Percentiles rank a stretch among this genome's conserved stretches.
phyloP scores from a whole-genome alignment of 2,888 invertebrate species.

The Cosmorhoe ocellata region DNA sequence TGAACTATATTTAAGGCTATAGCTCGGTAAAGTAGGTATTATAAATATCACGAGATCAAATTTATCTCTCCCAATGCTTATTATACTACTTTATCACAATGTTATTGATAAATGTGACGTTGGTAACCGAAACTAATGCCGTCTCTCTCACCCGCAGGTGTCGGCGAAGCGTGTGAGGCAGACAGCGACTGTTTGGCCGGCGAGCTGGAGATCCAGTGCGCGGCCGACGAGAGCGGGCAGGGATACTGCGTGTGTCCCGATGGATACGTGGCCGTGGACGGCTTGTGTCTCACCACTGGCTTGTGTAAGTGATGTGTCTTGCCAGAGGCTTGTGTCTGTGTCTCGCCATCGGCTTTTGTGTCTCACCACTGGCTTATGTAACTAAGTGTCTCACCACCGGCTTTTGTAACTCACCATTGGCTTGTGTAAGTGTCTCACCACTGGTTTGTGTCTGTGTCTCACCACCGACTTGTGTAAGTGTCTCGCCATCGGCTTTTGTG shows the following conservation, averaged over 20 bases:
- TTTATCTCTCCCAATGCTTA: no score
- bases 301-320: conserved; percentile 46
- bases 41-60: no score
- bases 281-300: conserved; percentile 58
- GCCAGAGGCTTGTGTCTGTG: conserved; percentile 39
- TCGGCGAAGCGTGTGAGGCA: conserved; percentile 61
- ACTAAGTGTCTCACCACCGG: no score
- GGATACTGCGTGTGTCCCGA: conserved; percentile 62
- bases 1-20: no score
- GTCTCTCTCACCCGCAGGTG: conserved; percentile 44
- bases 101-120: no score
- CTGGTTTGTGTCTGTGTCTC: conserved; percentile 66
- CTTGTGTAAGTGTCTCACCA: conserved; percentile 45
- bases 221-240: conserved; percentile 39
- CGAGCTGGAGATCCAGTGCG: conserved; percentile 58
- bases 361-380: no score
- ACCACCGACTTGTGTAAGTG: no score
- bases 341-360: no score
- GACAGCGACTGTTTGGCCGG: conserved; percentile 70
- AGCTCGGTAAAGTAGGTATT: no score
- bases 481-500: no score
- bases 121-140: background rate
- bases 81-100: no score
- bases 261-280: conserved; percentile 42
- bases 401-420: no score